Evolutionary conservation across 1,140 invertebrate genomes (phyloP), one percentile per base, ranked within the genome.

Genomic region (Heliconius melpomene): DNA sequence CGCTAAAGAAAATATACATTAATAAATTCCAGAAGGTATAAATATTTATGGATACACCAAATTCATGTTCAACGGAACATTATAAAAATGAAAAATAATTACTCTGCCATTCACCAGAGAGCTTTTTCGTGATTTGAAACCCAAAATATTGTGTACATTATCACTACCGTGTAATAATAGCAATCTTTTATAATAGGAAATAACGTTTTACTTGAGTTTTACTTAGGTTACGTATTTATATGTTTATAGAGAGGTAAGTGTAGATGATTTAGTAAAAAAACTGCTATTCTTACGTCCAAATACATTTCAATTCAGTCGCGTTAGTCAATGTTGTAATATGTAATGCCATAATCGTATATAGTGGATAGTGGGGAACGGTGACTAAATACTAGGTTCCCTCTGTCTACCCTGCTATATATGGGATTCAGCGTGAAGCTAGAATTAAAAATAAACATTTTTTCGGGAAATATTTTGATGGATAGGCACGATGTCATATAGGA

Each of bases 31-130:
- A 26, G 11, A 29, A 29, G 9, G 60, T 66, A 66, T 29, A 66
- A 23, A 66, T 29, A 29, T 29, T 66, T 66, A 66, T 66, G 60
- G 60, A 29, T 66, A 26, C 60, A 66, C 60, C 26, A 26, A 66
- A 66, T 29, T 66, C 23, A 66, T 13, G 60, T 66, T 66, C 60
- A 66, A 66, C 60, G 60, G 13, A 66, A 66, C 60, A 66, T 66
- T 66, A 66, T n/a, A 66, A 66, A 66, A 66, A 66, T 66, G 60
- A 66, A 66, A 66, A 29, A 66, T 66, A 66, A 66, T 66, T 66
- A 6, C 26, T 66, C 11, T 29, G 29, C 23, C 60, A 66, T 26
- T 66, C 23, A 29, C 26, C 11, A 13, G 11, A 29, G 60, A 26
- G 23, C 60, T 26, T 29, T 66, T 66, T 66, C 60, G n/a, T 66